These are phyloP conservation scores for Tiliqua scincoides DNA, from an alignment of 2,113 vertebrate species.

Conservation along the genomic window DNA sequence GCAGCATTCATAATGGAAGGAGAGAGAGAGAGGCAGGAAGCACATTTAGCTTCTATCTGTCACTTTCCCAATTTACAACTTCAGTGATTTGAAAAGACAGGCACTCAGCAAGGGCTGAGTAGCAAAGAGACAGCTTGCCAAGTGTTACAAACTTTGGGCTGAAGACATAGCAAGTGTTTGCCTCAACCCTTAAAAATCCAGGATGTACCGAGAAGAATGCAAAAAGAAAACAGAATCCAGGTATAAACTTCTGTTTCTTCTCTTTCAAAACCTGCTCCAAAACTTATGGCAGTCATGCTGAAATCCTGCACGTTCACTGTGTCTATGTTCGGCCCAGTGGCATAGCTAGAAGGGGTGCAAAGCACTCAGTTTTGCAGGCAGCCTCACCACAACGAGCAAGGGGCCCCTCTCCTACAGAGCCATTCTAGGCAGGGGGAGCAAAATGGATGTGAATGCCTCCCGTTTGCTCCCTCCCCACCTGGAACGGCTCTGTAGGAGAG, in stretches of 20 bases:
- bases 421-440: too few relatives aligned
- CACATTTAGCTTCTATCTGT: not conserved
- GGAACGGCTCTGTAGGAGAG: too few relatives aligned
- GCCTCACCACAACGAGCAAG: too few relatives aligned
- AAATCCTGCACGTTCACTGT: too few relatives aligned
- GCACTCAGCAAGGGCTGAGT: too few relatives aligned
- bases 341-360: too few relatives aligned
- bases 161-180: not conserved
- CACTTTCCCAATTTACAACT: too few relatives aligned
- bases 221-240: not conserved
- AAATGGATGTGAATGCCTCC: too few relatives aligned
- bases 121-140: not conserved
- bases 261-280: not conserved
- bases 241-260: not conserved
- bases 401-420: too few relatives aligned
- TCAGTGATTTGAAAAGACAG: not conserved
- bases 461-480: too few relatives aligned
- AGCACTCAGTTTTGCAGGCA: too few relatives aligned
- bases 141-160: not conserved
- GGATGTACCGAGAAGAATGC: not conserved
- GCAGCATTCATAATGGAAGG: not conserved
- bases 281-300: not conserved
- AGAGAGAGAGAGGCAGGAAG: not conserved
- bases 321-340: too few relatives aligned
- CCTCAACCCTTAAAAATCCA: not conserved